These are phyloP conservation scores for Himalopsyche phryganea DNA, from an alignment of 1,140 invertebrate genomes.

Conservation along the genomic window DNA sequence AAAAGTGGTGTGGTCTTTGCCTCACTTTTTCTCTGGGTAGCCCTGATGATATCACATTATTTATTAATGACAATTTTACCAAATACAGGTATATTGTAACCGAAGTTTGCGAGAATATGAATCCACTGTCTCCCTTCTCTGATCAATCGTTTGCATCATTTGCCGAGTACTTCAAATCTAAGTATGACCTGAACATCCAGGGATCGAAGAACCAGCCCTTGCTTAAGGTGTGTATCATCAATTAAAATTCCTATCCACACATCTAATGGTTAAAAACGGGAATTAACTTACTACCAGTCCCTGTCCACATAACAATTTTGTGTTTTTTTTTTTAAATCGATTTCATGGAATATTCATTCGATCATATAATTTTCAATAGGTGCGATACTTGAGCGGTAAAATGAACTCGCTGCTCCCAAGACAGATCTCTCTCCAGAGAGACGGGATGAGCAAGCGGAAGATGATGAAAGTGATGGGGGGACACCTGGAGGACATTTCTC, in stretches of 20 bases:
- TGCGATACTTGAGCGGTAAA: constrained; percentile 21
- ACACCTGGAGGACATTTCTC: constrained; percentile 9
- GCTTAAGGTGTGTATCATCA: constrained; percentile 67
- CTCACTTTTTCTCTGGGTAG: too few relatives aligned
- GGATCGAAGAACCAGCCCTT: constrained; percentile 72
- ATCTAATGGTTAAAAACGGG: too few relatives aligned
- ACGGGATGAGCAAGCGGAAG: constrained; percentile 2
- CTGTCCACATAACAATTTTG: too few relatives aligned
- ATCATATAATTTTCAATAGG: constrained; percentile 21
- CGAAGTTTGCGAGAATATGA: constrained; percentile 73
- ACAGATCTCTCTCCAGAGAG: constrained; percentile 35
- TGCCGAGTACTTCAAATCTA: constrained; percentile 75
- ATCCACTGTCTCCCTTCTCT: constrained; percentile 78
- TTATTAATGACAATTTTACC: too few relatives aligned
- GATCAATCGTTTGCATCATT: constrained; percentile 71
- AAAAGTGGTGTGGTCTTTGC: too few relatives aligned
- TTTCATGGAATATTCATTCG: too few relatives aligned
- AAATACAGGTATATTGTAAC: constrained; percentile 84
- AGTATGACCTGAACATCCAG: constrained; percentile 70
- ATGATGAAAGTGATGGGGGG: constrained; percentile 36
- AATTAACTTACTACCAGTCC: too few relatives aligned
- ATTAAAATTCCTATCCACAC: too few relatives aligned
- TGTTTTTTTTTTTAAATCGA: too few relatives aligned
- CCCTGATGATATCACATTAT: too few relatives aligned
- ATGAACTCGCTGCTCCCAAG: constrained; percentile 40